Evolutionary conservation across 2,888 invertebrate genomes (phyloP), one percentile per base, ranked within the genome.

Genomic region (Hermaeophaga mercurialis): DNA sequence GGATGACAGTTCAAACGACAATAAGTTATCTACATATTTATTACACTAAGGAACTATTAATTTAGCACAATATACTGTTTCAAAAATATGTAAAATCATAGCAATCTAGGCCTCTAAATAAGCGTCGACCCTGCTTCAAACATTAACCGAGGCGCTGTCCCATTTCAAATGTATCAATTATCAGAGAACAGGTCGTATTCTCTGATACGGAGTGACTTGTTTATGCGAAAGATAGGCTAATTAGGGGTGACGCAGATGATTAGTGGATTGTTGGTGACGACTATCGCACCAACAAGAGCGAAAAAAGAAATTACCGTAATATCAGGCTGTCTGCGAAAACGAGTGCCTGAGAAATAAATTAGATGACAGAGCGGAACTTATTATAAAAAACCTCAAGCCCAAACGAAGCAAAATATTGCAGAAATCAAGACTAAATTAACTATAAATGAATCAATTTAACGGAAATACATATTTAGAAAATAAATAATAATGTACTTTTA

Each of bases 201-300:
- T 63, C 63, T 67, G 73, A 73, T 73, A 73, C 66, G 61, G 63
- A 58, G 64, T 73, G 73, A 72, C 68, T 74, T 73, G 71, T 74
- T 74, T 74, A 74, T 73, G 73, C 66, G 74, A 72, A 69, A 74
- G 73, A 74, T 74, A 74, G 71, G 72, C 72, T 72, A 74, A 74
- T 74, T 73, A 66, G 68, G 63, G 63, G 57, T 66, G 70, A 66
- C 68, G 66, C 67, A 67, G 66, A 72, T 73, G 73, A 73, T 72
- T 72, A 70, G 73, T 73, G 66, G 66, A 63, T 61, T 43, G 62
- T 57, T 57, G 59, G 49, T 58, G 58, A 48, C 59, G 62, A 55
- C 58, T 67, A 63, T 66, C 64, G 58, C 60, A 57, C 58, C 56
- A 57, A 15, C 36, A 24, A 41, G 18, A 28, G 15, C 45, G 36